phyloP scores from a whole-genome alignment of 2,888 invertebrate genomes.

The Crematogaster levior region DNA sequence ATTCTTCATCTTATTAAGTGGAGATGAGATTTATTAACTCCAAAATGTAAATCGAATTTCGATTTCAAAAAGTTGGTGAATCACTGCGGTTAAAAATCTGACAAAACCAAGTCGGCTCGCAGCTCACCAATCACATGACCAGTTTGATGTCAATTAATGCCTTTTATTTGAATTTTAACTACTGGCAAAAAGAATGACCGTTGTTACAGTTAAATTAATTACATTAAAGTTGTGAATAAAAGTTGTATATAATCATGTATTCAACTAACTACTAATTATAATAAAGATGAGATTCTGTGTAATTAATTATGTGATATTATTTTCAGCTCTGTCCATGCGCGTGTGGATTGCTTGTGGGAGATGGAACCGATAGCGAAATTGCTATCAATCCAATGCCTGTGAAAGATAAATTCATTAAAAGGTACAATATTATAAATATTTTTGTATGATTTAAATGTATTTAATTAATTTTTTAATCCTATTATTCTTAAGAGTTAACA shows the following conservation, averaged over 20 bases:
- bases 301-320: constrained; percentile 11
- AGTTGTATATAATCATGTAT: background rate
- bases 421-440: background rate
- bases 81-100: too few species aligned
- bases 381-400: background rate
- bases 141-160: too few species aligned
- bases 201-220: too few species aligned
- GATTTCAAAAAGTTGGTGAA: too few species aligned
- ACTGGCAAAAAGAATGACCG: too few species aligned
- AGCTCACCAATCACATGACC: too few species aligned
- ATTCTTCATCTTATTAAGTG: too few species aligned
- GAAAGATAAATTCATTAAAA: constrained; percentile 8
- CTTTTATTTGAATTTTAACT: too few species aligned
- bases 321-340: constrained; percentile 66
- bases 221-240: background rate
- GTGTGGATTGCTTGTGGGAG: constrained; percentile 61
- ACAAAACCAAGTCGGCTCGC: too few species aligned
- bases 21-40: too few species aligned
- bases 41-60: too few species aligned
- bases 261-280: background rate
- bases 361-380: constrained; percentile 30
- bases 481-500: background rate
- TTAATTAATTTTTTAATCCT: background rate
- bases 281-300: background rate
- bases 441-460: background rate